Base-by-base conservation (phyloP, 2,888 invertebrate species). In the Rapana venosa region DNA sequence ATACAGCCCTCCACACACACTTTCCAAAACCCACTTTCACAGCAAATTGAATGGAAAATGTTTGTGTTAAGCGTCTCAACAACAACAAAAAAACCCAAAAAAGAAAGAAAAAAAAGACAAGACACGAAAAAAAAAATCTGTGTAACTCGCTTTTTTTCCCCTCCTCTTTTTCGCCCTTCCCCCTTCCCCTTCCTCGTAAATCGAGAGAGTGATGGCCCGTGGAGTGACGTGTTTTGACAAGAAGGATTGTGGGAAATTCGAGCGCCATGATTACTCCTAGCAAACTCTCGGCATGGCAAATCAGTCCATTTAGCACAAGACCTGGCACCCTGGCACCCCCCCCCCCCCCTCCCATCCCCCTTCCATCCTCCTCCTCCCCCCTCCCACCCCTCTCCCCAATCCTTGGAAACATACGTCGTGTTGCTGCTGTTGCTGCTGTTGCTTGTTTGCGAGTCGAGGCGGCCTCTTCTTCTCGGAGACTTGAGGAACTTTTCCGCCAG, bases 181-280 rank as follows among this genome's bases (percentile, higher is more conserved):
- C 86, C 66, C 20, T 79, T 2, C 66, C 22, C 30, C 30, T 26
- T 22, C 32, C 61, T 30, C 86, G 61, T 58, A 86, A 86, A 86
- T 86, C 86, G 86, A 86, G 58, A 85, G 84, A 86, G 86, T 86
- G 86, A 86, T 61, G 86, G 86, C 86, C 86, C 86, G 89, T 83
- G 32, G 89, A 85, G 84, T 84, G 89, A 89, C 61, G 89, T 89
- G 89, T 89, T 89, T 89, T 89, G 89, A 89, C 89, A 89, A 83
- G 74, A 35, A 30, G 89, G 89, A 74, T 89, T 83, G 89, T 83
- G 85, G 58, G 89, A 89, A 89, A 89, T 83, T 66, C 47, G 89
- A 89, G 89, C 81, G 85, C 85, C 66, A 70, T 89, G 89, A 89
- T 89, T 89, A 66, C 85, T 89, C 66, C 30, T 17, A 11, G 83